phyloP scores from a whole-genome alignment of 2,797 vertebrate genomes.

The Xerus rutilus region DNA sequence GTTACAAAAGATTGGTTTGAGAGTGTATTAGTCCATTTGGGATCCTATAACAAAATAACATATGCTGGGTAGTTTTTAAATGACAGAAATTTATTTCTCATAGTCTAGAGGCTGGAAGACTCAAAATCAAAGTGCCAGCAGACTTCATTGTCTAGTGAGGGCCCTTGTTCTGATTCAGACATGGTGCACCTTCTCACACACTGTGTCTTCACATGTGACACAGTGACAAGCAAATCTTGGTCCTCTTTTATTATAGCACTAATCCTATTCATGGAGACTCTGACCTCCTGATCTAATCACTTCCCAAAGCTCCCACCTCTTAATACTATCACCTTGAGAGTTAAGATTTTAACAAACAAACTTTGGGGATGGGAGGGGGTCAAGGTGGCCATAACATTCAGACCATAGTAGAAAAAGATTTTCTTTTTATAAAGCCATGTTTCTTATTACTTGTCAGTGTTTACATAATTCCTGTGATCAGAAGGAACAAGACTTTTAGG shows the following conservation, averaged over 20 bases:
- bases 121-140: not conserved
- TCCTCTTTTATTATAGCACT: not conserved
- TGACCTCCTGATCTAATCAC: not conserved
- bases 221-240: not conserved
- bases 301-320: not conserved
- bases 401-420: not conserved
- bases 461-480: conserved; percentile 44
- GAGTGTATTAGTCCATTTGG: not conserved
- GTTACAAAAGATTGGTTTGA: conserved; percentile 45
- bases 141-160: not conserved
- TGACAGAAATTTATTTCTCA: not conserved
- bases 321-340: not conserved
- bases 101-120: not conserved
- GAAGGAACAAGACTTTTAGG: conserved; percentile 5
- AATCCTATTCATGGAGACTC: not conserved
- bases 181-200: not conserved
- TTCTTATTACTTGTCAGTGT: conserved; percentile 48
- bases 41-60: not conserved
- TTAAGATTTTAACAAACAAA: not conserved
- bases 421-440: not conserved
- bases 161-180: not conserved
- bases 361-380: not conserved
- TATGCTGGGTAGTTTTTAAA: not conserved
- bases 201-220: not conserved
- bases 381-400: not conserved